phyloP scores from a whole-genome alignment of 2,888 invertebrate species.

The Colostygia pectinataria region DNA sequence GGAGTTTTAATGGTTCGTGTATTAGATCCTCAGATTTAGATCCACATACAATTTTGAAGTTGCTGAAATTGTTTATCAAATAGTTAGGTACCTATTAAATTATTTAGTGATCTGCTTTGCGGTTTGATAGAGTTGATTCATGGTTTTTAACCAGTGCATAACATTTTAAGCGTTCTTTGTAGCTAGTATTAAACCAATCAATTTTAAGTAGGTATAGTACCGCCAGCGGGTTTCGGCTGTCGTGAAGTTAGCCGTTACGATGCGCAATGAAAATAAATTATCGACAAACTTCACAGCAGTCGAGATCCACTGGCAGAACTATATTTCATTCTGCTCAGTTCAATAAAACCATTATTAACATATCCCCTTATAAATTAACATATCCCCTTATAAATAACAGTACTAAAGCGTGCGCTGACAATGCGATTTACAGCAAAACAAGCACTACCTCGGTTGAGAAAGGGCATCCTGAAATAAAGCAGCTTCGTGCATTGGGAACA shows the following conservation, averaged over 20 bases:
- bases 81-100: background rate
- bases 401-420: slow-evolving; percentile 4
- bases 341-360: slow-evolving; percentile 11
- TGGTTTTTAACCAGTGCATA: too few species aligned
- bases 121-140: slow-evolving; percentile 5
- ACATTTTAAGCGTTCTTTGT: too few species aligned
- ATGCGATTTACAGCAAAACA: slow-evolving; percentile 18
- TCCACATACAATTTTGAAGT: background rate
- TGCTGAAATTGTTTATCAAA: background rate
- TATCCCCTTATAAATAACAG: slow-evolving; percentile 10
- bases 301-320: too few species aligned
- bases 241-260: too few species aligned
- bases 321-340: too few species aligned
- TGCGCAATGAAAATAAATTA: too few species aligned
- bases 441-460: slow-evolving; percentile 13
- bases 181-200: too few species aligned
- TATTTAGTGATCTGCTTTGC: background rate
- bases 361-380: background rate
- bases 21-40: too few species aligned
- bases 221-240: too few species aligned
- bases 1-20: slow-evolving; percentile 19
- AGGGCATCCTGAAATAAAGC: slow-evolving; percentile 35
- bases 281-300: too few species aligned
- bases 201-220: too few species aligned
- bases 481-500: slow-evolving; percentile 21